Conservation (phyloP, 2,113 vertebrate species). For the Notothenia rossii region DNA sequence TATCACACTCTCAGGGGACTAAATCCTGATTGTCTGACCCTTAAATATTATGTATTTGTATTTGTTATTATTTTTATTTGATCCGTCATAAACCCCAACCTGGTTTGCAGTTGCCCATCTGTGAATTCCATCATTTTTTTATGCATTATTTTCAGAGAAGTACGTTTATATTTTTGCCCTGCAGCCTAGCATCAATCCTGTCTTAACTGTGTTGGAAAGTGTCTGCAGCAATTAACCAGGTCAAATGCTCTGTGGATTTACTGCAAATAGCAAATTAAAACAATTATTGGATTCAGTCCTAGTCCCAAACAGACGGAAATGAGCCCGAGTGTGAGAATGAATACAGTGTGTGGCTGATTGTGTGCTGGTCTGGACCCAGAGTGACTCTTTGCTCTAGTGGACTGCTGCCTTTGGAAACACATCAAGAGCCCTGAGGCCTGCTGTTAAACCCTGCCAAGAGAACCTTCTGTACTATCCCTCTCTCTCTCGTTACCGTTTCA, state of each 20-base stretch:
- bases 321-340: constrained; percentile 16
- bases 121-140: not conserved
- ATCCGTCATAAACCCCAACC: not conserved
- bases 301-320: constrained; percentile 16
- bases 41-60: not conserved
- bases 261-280: constrained; percentile 58
- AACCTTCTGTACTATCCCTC: constrained; percentile 47
- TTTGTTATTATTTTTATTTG: constrained; percentile 7
- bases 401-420: constrained; percentile 56
- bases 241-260: constrained; percentile 45
- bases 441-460: constrained; percentile 59
- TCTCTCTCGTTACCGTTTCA: constrained; percentile 10
- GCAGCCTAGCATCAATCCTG: constrained; percentile 1
- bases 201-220: constrained; percentile 29
- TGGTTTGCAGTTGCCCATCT: constrained; percentile 1
- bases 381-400: constrained; percentile 43
- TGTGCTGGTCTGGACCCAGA: constrained; percentile 45
- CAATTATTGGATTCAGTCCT: constrained; percentile 48
- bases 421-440: constrained; percentile 62
- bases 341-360: constrained; percentile 24
- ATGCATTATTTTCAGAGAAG: not conserved
- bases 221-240: constrained; percentile 31
- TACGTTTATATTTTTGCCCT: not conserved
- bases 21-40: constrained; percentile 22
- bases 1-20: not conserved